These are phyloP conservation scores for Rhodophaea formosa DNA, from an alignment of 2,888 invertebrate genomes.

Conservation along the genomic window DNA sequence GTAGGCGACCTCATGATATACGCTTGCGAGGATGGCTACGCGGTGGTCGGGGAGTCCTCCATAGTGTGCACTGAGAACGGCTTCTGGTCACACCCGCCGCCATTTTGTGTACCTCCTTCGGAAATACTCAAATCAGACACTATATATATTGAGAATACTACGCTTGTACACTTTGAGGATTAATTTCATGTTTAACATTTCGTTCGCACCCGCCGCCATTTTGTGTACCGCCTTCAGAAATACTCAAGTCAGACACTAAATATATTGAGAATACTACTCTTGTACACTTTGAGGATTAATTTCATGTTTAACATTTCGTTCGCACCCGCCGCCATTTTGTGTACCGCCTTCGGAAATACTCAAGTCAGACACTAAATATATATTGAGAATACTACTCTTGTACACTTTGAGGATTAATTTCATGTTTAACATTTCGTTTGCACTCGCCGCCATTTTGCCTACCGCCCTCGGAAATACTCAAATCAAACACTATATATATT, in stretches of 20 bases:
- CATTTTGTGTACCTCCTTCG: constrained; percentile 84
- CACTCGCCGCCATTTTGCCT: constrained; percentile 91
- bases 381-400: constrained; percentile 65
- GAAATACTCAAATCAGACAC: constrained; percentile 60
- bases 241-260: constrained; percentile 61
- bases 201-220: constrained; percentile 92
- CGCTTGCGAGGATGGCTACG: constrained; percentile 65
- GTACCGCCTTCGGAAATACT: constrained; percentile 56
- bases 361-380: constrained; percentile 67
- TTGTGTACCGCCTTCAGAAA: constrained; percentile 79
- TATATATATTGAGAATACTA: constrained; percentile 67
- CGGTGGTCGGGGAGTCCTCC: constrained; percentile 86
- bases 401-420: constrained; percentile 54
- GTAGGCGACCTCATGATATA: constrained; percentile 92
- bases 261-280: constrained; percentile 67
- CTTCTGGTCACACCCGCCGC: constrained; percentile 93
- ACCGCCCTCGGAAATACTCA: constrained; percentile 54
- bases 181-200: constrained; percentile 19
- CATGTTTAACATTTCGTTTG: constrained; percentile 59
- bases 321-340: constrained; percentile 92
- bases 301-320: constrained; percentile 42
- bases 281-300: constrained; percentile 56
- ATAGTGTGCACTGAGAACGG: constrained; percentile 94
- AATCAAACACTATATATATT: constrained; percentile 62
- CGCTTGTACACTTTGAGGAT: constrained; percentile 61